Conservation (phyloP, 2,888 invertebrate species). For the Pogonocherus hispidulus region DNA sequence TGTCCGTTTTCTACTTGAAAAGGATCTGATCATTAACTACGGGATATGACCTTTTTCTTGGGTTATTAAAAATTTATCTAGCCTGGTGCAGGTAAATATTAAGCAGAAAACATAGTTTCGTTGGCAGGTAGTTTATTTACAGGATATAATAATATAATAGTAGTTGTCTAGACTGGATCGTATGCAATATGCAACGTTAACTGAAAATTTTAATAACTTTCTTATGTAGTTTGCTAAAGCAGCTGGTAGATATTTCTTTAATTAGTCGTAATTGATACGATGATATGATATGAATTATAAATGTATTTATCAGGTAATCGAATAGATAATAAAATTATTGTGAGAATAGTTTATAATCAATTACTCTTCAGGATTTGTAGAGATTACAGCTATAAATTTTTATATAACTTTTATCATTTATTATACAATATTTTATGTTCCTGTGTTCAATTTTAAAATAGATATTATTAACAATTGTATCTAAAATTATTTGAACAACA, state of each 20-base stretch:
- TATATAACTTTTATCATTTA: too few species aligned
- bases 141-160: neutral
- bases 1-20: conserved; percentile 29
- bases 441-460: too few species aligned
- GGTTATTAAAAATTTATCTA: conserved; percentile 8
- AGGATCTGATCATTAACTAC: conserved; percentile 36
- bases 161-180: conserved; percentile 11
- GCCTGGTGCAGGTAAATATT: neutral
- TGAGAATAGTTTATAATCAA: too few species aligned
- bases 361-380: too few species aligned
- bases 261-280: too few species aligned
- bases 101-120: neutral
- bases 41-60: conserved; percentile 23
- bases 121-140: conserved; percentile 14
- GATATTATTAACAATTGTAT: too few species aligned
- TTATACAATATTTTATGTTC: too few species aligned
- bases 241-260: neutral
- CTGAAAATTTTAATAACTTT: neutral
- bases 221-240: neutral
- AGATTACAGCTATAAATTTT: too few species aligned
- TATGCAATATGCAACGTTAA: conserved; percentile 8
- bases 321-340: too few species aligned
- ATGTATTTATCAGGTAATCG: too few species aligned
- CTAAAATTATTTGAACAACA: too few species aligned
- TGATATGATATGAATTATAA: too few species aligned